Evolutionary conservation across 1,140 invertebrate species (phyloP), one percentile per base, ranked within the genome.

Genomic region (Augochlora pura): DNA sequence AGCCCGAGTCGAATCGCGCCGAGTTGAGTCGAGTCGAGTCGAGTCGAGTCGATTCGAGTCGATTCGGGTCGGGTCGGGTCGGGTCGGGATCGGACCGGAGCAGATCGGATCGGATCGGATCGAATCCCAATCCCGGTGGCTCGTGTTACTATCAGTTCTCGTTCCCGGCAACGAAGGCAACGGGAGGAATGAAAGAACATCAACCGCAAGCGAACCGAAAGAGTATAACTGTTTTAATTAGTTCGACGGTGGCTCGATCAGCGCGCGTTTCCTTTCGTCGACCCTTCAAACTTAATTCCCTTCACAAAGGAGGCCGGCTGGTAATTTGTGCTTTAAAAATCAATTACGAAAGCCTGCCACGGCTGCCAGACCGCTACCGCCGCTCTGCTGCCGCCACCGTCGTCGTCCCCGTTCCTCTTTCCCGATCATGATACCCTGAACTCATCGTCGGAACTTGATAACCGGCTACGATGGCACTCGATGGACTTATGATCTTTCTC

Each of bases 401-500:
- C n/a, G 3, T n/a, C 10, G 9, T 25, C 23, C 60, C 14, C 18
- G 14, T 38, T 25, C 60, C 16, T 32, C 27, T 32, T 18, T 27
- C 60, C 18, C 4, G 4, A 7, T 6, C 16, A 3, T 7, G 16
- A 38, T 52, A 52, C 18, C 49, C 23, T 60, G 16, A 62, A 49
- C 39, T 59, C 52, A 62, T 63, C 59, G 46, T 64, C 23, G 25
- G 21, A 71, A 77, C 67, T 71, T 39, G 67, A 77, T 71, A 77
- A 77, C 46, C 21, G 39, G 75, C 42, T 25, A 63, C 32, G 59
- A 64, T 54, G 32, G 32, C 14, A 14, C 46, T 18, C 71, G 71
- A 77, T 54, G 23, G 68, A 46, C 59, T 77, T 52, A 27, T 72
- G 76, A 77, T 77, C 68, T 77, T 77, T 77, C 76, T 52, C 32